Conservation (phyloP, 2,797 vertebrate genomes). For the Platalea minor region DNA sequence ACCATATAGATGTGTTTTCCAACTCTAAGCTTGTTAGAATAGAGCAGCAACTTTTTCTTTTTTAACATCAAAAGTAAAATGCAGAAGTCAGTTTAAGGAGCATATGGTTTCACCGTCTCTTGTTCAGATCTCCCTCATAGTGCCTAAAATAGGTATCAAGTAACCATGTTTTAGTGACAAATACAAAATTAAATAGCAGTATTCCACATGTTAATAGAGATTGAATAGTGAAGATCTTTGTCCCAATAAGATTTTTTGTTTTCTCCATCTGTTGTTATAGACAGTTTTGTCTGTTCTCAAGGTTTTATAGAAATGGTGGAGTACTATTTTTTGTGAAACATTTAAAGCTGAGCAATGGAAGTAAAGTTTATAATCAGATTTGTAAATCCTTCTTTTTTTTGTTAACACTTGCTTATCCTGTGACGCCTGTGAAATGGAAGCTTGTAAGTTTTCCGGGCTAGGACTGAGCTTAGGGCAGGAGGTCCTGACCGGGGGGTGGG, state of each 20-base stretch:
- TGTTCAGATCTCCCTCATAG: background rate
- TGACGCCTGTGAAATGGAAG: background rate
- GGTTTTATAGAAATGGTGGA: background rate
- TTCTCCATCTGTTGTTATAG: background rate
- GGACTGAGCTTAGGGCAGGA: background rate
- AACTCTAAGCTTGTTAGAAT: background rate
- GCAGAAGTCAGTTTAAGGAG: background rate
- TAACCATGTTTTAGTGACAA: background rate
- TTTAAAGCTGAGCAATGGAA: background rate
- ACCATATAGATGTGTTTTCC: background rate
- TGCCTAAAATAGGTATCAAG: background rate
- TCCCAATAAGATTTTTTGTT: background rate
- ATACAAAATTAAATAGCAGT: background rate
- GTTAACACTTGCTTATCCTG: background rate
- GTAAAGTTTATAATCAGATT: background rate
- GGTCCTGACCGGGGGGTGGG: background rate
- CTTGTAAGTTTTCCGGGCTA: background rate
- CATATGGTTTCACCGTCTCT: background rate
- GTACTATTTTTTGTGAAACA: background rate
- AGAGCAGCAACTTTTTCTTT: background rate
- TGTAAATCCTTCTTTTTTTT: background rate
- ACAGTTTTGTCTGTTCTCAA: background rate
- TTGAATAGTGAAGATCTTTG: background rate
- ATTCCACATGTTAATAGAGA: background rate
- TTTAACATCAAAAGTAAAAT: background rate